Evolutionary conservation across 2,113 vertebrate genomes (phyloP).

Genomic region (Brachirus orientalis): DNA sequence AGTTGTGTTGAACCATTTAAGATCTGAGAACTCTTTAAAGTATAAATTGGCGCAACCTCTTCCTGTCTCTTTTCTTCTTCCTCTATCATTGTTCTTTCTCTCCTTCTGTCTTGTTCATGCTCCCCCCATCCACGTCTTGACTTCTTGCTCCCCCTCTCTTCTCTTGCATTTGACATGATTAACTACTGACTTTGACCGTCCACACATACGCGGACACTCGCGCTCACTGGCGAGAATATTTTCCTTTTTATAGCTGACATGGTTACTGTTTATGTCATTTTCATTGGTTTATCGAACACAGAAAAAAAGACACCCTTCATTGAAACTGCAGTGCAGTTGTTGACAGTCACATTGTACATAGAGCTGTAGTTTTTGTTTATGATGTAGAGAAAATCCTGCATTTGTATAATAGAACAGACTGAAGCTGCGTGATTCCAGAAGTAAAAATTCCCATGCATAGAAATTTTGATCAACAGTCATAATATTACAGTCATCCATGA

Average conservation of each 20-base stretch:
- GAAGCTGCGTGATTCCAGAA: too few relatives aligned
- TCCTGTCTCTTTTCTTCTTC: conserved; percentile 50
- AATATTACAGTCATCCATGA: too few relatives aligned
- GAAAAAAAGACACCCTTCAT: conserved; percentile 7
- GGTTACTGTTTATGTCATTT: conserved; percentile 29
- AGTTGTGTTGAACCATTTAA: conserved; percentile 66
- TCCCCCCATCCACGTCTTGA: conserved; percentile 17
- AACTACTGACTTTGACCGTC: conserved; percentile 72
- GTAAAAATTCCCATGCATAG: too few relatives aligned
- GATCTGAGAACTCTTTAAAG: conserved; percentile 73
- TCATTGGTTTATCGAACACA: conserved; percentile 5
- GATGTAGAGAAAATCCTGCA: too few relatives aligned
- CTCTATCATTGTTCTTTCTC: conserved; percentile 45
- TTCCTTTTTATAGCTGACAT: conserved; percentile 43
- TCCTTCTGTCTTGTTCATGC: conserved; percentile 55
- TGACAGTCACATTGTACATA: too few relatives aligned
- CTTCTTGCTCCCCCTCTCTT: conserved; percentile 41
- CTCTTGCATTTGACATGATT: conserved; percentile 68
- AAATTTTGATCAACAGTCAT: too few relatives aligned
- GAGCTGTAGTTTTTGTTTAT: too few relatives aligned
- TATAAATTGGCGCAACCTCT: conserved; percentile 68
- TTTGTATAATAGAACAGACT: too few relatives aligned
- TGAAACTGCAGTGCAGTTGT: conserved; percentile 10
- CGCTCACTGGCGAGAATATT: conserved; percentile 44
- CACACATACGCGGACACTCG: conserved; percentile 25